Evolutionary conservation across 92 coral and sea anemone genomes (phyloP), one percentile per base, ranked within the genome.

Genomic region (Metridium senile): DNA sequence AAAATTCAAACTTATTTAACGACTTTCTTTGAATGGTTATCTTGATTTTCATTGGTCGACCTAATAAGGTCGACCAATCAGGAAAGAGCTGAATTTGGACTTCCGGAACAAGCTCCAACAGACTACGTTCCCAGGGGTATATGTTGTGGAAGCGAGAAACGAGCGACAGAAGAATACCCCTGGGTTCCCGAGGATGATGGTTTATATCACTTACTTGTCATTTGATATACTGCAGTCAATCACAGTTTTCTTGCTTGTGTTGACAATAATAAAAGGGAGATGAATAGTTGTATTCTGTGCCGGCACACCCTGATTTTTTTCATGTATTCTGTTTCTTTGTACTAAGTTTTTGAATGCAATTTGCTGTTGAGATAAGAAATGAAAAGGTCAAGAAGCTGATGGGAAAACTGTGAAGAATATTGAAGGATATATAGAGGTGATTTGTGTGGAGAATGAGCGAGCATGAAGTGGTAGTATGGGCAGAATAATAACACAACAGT

Each of bases 161-260:
- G n/a, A n/a, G n/a, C n/a, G n/a, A n/a, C n/a, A n/a, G n/a, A n/a
- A 54, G 61, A 19, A 4, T 54, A 17, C 17, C 17, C 4, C 61
- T 54, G 9, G 8, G 6, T 39, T 39, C 49, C 13, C 13, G 49
- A 39, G 49, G 13, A 25, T 23, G 22, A 28, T 28, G 17, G 11
- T n/a, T n/a, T n/a, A 16, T 4, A 63, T 2, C 17, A 81, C 99
- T 87, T 57, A 95, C 99, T 95, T 95, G 85, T 95, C 99, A 78
- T 95, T 95, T 47, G 99, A 95, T 75, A 95, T 95, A 66, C 99
- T 95, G 79, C 99, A 95, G 81, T 95, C 99, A 83, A 95, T 95
- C n/a, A 95, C 93, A 26, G 99, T 95, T 69, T 95, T 95, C 84
- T 95, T 95, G 99, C 99, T 96, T 67, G 98, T 96, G 92, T 96